Evolutionary conservation across 2,113 vertebrate species (phyloP).

Genomic region (Leptosomus discolor): DNA sequence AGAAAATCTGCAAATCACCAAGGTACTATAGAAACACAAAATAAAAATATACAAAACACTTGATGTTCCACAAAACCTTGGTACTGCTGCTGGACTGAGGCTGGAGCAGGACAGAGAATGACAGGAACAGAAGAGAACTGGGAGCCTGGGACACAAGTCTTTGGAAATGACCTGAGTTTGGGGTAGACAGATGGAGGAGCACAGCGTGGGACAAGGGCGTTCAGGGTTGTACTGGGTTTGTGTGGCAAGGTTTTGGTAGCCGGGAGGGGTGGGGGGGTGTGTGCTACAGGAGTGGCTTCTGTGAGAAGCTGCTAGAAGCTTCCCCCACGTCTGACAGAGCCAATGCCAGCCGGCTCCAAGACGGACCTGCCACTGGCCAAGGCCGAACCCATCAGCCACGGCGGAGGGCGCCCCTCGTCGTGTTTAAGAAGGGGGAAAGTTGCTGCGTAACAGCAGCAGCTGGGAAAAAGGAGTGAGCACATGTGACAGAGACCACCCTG

Average conservation of each 20-base stretch:
- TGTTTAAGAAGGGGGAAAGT: too few species aligned
- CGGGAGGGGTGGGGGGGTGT: too few species aligned
- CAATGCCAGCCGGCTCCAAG: neutral
- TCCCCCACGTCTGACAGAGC: too few species aligned
- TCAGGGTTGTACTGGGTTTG: neutral
- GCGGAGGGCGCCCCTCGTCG: too few species aligned
- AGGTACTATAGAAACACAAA: neutral
- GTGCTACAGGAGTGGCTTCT: too few species aligned
- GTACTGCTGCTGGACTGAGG: neutral
- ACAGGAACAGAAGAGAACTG: neutral
- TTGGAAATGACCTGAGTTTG: neutral
- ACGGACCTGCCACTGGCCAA: neutral
- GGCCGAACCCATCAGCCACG: too few species aligned
- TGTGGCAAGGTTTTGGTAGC: neutral
- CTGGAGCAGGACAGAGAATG: neutral
- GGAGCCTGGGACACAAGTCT: neutral
- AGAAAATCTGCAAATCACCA: neutral
- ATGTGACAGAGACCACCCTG: neutral
- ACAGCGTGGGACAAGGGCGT: neutral
- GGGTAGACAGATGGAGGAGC: neutral
- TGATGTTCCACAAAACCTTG: neutral
- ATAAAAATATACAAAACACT: neutral
- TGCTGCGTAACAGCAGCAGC: too few species aligned
- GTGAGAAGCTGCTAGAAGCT: too few species aligned
- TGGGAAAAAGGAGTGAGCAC: too few species aligned